phyloP scores from a whole-genome alignment of 2,797 vertebrate genomes.

The Pseudomugil tenellus region DNA sequence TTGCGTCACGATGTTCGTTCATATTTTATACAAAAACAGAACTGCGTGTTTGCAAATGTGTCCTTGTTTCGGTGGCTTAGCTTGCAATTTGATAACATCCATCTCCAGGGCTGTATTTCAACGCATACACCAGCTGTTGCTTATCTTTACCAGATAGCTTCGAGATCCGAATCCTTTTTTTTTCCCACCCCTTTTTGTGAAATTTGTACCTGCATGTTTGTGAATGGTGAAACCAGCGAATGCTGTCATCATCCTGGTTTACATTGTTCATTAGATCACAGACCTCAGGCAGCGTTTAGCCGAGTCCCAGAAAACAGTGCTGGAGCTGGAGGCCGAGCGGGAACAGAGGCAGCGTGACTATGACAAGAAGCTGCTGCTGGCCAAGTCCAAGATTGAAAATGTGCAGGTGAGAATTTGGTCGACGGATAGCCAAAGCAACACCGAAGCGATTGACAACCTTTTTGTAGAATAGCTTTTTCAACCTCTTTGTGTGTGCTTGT shows the following conservation, averaged over 20 bases:
- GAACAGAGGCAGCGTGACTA: conserved; percentile 97
- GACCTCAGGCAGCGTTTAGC: conserved; percentile 92
- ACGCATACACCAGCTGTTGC: conserved; percentile 24
- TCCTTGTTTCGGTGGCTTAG: conserved; percentile 39
- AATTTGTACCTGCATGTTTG: background rate
- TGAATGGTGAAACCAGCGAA: background rate
- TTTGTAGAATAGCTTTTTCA: conserved; percentile 3
- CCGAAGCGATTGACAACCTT: background rate
- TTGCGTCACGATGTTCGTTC: conserved; percentile 70
- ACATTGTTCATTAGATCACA: conserved; percentile 84
- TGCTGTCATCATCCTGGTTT: conserved; percentile 4
- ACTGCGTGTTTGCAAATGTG: conserved; percentile 39
- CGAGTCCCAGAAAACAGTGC: conserved; percentile 89
- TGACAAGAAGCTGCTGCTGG: conserved; percentile 95
- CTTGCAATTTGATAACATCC: conserved; percentile 32
- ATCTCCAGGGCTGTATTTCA: conserved; percentile 11
- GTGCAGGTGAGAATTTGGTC: conserved; percentile 87
- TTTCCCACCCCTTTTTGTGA: conserved; percentile 1
- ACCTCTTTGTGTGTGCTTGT: conserved; percentile 8
- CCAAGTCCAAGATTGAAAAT: conserved; percentile 96
- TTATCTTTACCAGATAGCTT: conserved; percentile 23
- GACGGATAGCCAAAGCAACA: background rate
- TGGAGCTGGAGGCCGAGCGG: conserved; percentile 89
- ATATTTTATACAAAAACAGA: conserved; percentile 57
- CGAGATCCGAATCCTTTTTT: background rate